phyloP scores from a whole-genome alignment of 2,797 vertebrate species.

The Ceyx erithaca region DNA sequence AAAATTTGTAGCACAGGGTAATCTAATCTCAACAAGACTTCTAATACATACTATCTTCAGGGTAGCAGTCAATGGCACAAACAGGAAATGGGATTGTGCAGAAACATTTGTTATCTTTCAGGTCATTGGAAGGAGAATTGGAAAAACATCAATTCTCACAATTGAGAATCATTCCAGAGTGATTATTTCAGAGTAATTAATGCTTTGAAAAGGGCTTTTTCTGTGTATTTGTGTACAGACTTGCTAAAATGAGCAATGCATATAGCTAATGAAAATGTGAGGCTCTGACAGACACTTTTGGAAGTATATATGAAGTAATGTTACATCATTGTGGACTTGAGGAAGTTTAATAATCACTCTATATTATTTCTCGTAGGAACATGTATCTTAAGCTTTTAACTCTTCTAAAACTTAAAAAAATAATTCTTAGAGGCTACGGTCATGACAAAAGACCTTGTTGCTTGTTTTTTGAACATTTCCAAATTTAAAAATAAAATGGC shows the following conservation, averaged over 20 bases:
- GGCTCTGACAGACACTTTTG: neutral
- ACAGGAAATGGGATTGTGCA: neutral
- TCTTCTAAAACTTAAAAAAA: neutral
- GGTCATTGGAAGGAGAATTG: neutral
- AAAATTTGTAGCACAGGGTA: neutral
- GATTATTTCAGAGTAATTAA: neutral
- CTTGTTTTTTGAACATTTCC: neutral
- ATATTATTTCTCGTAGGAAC: neutral
- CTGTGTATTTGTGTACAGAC: neutral
- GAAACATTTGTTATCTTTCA: neutral
- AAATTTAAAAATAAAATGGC: neutral
- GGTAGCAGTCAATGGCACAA: neutral
- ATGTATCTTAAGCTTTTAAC: neutral
- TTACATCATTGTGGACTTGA: neutral
- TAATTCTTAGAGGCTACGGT: neutral
- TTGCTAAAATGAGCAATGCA: neutral
- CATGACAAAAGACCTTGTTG: neutral
- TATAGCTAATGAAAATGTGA: neutral
- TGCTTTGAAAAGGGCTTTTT: neutral
- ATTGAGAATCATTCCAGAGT: neutral
- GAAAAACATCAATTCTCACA: neutral
- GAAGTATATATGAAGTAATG: neutral
- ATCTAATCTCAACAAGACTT: neutral
- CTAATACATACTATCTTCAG: neutral
- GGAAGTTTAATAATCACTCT: neutral